Percentiles rank a stretch among this genome's conserved stretches.
Evolutionary conservation across 2,113 vertebrate species (phyloP).

Genomic region (Anser cygnoides): DNA sequence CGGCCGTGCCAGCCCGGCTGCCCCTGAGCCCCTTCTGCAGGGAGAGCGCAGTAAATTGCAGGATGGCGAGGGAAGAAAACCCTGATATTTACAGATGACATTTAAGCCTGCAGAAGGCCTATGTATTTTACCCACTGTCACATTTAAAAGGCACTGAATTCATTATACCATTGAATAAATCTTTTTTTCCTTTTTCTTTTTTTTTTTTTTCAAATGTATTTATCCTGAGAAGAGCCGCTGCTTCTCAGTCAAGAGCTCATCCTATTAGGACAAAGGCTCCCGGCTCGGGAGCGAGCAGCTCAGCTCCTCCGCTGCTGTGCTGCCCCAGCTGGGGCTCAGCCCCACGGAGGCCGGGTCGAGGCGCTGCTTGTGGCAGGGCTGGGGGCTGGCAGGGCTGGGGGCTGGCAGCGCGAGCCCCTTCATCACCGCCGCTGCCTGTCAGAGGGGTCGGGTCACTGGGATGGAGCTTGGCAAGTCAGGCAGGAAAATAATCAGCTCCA

Average conservation of each 20-base stretch:
- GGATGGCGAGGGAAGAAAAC: neutral
- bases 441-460: neutral
- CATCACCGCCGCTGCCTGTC: fast-evolving
- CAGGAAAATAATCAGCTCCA: slow-evolving; percentile 35
- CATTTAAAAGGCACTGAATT: slow-evolving; percentile 60
- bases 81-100: slow-evolving; percentile 58
- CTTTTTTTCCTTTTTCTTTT: neutral
- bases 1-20: neutral
- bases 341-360: fast-evolving
- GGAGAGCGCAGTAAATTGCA: neutral
- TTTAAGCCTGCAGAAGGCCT: slow-evolving; percentile 40
- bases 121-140: slow-evolving; percentile 52
- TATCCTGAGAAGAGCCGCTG: neutral
- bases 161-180: slow-evolving; percentile 36
- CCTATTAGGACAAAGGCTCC: neutral
- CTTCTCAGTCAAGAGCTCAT: neutral
- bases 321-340: fast-evolving
- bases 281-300: fast-evolving
- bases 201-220: neutral
- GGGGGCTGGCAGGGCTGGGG: neutral
- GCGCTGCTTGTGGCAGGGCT: fast-evolving
- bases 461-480: neutral
- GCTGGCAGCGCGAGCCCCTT: fast-evolving
- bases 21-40: neutral
- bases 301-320: neutral